phyloP scores from a whole-genome alignment of 1,140 invertebrate species.

The Polypedilum vanderplanki region DNA sequence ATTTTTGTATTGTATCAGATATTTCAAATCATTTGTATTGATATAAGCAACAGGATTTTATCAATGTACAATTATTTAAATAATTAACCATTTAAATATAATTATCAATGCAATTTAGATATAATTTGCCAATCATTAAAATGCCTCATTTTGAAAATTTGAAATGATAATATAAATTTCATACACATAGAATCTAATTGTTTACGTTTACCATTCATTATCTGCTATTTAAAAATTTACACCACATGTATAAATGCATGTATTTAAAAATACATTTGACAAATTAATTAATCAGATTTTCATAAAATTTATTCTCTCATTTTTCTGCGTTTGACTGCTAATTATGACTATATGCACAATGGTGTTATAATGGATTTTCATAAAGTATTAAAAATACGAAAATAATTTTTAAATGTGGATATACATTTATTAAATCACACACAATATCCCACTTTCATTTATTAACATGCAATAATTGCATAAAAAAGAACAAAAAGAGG shows the following conservation, averaged over 20 bases:
- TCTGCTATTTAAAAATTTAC: background rate
- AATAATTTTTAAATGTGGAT: too few species aligned
- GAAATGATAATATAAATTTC: too few species aligned
- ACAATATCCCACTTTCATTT: too few species aligned
- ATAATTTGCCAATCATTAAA: background rate
- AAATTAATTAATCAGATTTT: constrained; percentile 17
- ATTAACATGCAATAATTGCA: background rate
- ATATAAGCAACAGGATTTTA: too few species aligned
- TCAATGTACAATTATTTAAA: background rate
- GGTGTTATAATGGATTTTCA: background rate
- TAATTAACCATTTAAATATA: background rate
- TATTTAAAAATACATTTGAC: background rate
- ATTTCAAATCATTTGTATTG: too few species aligned
- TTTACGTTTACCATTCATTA: background rate
- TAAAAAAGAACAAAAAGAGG: background rate
- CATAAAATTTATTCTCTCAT: background rate
- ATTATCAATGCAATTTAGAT: background rate
- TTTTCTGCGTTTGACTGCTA: background rate
- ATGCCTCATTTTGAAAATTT: background rate
- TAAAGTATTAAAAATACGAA: too few species aligned
- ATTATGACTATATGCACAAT: background rate
- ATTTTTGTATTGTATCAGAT: too few species aligned
- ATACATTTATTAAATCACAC: background rate
- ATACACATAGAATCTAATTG: too few species aligned
- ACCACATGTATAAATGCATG: background rate